These are phyloP conservation scores for Orientallactaga bullata DNA, from an alignment of 2,113 vertebrate genomes.

Conservation along the genomic window DNA sequence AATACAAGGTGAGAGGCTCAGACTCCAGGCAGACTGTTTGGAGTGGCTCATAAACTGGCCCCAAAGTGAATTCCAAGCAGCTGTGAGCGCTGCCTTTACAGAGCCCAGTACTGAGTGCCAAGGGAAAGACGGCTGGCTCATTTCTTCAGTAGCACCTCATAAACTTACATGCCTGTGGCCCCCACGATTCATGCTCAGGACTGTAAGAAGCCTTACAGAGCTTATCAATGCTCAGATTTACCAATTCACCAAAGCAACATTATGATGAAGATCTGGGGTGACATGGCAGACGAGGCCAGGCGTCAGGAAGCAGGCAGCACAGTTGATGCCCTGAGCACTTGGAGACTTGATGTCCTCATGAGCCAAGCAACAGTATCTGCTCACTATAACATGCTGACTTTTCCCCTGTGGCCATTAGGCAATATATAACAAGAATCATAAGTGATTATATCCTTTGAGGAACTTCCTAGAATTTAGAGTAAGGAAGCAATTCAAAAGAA, in stretches of 20 bases:
- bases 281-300: neutral
- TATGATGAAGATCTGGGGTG: neutral
- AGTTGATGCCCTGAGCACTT: neutral
- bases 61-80: slow-evolving; percentile 66
- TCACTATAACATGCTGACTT: neutral
- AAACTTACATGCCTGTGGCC: neutral
- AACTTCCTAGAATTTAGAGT: slow-evolving; percentile 78
- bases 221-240: neutral
- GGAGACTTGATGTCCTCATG: neutral
- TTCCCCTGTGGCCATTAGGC: slow-evolving; percentile 47
- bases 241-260: slow-evolving; percentile 46
- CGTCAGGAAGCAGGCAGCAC: neutral
- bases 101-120: neutral
- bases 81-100: neutral
- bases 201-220: neutral
- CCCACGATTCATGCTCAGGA: neutral
- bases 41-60: slow-evolving; percentile 65
- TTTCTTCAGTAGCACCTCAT: slow-evolving; percentile 2
- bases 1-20: slow-evolving; percentile 58
- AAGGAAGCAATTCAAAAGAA: slow-evolving; percentile 81
- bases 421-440: slow-evolving; percentile 58
- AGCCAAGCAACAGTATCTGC: slow-evolving; percentile 15
- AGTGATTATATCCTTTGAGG: slow-evolving; percentile 70
- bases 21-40: slow-evolving; percentile 49
- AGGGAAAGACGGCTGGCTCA: neutral